Evolutionary conservation across 2,113 vertebrate species (phyloP).

Genomic region (Corvus hawaiiensis): DNA sequence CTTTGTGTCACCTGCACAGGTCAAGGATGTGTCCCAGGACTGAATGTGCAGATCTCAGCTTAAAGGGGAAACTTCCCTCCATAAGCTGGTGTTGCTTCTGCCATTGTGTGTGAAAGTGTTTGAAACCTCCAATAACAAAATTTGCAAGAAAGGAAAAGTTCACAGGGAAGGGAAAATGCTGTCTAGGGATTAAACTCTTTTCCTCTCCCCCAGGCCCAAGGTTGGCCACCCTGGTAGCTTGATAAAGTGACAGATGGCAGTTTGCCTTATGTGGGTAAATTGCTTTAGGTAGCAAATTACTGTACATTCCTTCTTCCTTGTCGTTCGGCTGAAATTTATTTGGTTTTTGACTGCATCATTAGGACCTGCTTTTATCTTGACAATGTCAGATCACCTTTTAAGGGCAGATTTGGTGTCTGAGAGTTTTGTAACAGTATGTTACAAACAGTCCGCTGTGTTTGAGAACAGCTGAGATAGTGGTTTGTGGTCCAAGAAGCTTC

Average conservation of each 20-base stretch:
- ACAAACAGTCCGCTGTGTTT: neutral
- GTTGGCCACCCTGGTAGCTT: neutral
- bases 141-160: neutral
- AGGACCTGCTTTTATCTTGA: neutral
- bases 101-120: neutral
- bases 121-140: neutral
- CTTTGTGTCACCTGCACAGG: neutral
- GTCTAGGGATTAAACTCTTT: neutral
- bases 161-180: neutral
- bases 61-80: neutral
- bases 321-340: neutral
- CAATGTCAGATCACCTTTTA: neutral
- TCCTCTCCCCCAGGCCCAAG: neutral
- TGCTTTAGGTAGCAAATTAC: neutral
- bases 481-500: neutral
- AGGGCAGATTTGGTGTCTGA: neutral
- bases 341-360: neutral
- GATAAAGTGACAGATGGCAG: neutral
- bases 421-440: neutral
- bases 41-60: neutral
- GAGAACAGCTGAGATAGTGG: accelerated
- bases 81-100: neutral
- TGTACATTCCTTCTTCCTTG: neutral
- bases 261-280: neutral
- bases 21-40: neutral